Percentiles rank a stretch among this genome's conserved stretches.
These are phyloP conservation scores for Lepidotrigona ventralis DNA, from an alignment of 1,140 invertebrate species.

Conservation along the genomic window DNA sequence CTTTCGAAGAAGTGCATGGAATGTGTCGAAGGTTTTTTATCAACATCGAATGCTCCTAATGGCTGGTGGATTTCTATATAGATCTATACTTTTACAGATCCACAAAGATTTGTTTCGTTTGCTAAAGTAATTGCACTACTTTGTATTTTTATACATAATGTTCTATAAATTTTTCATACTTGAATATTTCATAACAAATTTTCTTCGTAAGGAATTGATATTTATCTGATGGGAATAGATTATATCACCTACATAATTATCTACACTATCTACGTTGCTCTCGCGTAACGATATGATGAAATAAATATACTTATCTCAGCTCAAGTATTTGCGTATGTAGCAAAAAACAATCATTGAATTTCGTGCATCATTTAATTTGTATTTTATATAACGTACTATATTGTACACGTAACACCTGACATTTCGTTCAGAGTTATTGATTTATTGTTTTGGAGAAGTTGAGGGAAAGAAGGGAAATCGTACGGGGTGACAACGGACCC, in stretches of 20 bases:
- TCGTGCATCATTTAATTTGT: background rate
- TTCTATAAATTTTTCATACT: background rate
- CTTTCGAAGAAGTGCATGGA: background rate
- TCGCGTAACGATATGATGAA: background rate
- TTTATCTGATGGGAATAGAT: background rate
- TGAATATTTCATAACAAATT: background rate
- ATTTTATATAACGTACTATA: background rate
- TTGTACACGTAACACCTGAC: background rate
- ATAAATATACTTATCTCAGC: background rate
- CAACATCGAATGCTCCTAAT: no score
- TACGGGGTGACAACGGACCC: constrained; percentile 9
- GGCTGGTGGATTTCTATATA: background rate
- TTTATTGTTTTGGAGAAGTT: background rate
- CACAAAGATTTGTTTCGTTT: background rate
- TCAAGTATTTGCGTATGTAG: no score
- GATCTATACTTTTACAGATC: background rate
- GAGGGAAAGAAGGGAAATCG: background rate
- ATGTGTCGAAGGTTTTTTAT: background rate
- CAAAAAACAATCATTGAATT: background rate
- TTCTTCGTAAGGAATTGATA: background rate
- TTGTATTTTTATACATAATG: background rate
- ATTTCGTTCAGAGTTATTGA: constrained; percentile 22
- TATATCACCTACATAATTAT: background rate
- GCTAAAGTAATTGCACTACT: background rate
- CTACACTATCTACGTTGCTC: background rate